Evolutionary conservation across 2,797 vertebrate species (phyloP).

Genomic region (Lagorchestes hirsutus): DNA sequence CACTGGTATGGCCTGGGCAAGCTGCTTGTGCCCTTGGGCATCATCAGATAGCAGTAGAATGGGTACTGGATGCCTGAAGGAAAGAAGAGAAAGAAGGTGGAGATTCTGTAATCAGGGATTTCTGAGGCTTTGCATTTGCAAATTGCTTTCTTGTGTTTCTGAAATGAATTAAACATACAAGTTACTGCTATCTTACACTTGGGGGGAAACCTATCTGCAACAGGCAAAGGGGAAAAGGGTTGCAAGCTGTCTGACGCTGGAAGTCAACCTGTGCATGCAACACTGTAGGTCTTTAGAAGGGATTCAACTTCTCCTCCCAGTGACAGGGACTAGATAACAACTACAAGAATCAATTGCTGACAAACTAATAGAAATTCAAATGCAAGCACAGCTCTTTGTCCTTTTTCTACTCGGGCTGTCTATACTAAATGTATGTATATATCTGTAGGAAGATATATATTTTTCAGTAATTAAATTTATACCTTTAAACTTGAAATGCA

Average conservation of each 20-base stretch:
- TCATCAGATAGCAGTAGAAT: conserved; percentile 15
- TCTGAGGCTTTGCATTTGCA: conserved; percentile 81
- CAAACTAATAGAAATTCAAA: conserved; percentile 84
- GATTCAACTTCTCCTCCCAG: conserved; percentile 52
- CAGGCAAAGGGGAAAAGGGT: conserved; percentile 22
- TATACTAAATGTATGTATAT: conserved; percentile 76
- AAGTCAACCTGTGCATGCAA: conserved; percentile 44
- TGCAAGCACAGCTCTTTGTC: conserved; percentile 84
- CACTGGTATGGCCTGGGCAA: conserved; percentile 44
- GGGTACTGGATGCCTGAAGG: conserved; percentile 45
- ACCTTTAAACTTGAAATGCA: conserved; percentile 83
- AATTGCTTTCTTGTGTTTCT: conserved; percentile 83
- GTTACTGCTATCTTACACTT: conserved; percentile 80
- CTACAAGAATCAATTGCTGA: conserved; percentile 77
- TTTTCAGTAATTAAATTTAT: conserved; percentile 82
- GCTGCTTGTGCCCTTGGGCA: conserved; percentile 34
- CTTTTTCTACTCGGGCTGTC: conserved; percentile 74
- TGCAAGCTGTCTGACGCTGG: conserved; percentile 49
- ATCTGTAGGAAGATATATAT: conserved; percentile 29
- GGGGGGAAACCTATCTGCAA: conserved; percentile 65
- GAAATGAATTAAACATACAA: conserved; percentile 84
- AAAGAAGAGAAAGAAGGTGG: conserved; percentile 66
- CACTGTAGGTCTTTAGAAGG: conserved; percentile 23
- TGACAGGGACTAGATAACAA: conserved; percentile 67
- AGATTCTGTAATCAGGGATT: conserved; percentile 74